Base-by-base conservation (phyloP, 2,797 vertebrate genomes). In the Rhinatrema bivittatum region DNA sequence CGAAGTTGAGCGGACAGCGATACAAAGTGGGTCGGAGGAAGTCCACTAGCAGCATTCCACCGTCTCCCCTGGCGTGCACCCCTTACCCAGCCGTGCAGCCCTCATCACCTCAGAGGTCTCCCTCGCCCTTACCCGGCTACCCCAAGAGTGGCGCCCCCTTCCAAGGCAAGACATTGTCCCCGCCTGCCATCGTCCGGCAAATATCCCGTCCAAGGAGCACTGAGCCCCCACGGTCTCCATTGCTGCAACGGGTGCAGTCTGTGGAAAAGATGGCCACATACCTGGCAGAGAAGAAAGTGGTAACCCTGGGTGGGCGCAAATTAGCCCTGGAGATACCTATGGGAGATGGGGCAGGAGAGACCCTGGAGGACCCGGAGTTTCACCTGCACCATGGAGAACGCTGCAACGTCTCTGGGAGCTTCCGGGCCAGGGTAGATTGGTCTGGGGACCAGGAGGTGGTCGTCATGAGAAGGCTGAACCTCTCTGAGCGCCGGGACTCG, bases 21-120 rank as follows among this genome's bases (percentile, higher is more conserved):
- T 90, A 83, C 66, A 97, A 96, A 69, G 82, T 86, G 12, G 88
- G 91, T 14, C 90, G 94, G 6, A 87, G 96, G 32, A 98, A 98
- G 67, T 98, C 96, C 5, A 97, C 94, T 56, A 98, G 94, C 81
- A 97, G 89, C 74, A 97, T 99, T 54, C 96, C 95, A 0, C 94
- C 94, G 1, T 97, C 95, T 0, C 94, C 94, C 3, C 77, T 97
- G 53, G 94, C 88, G 53, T 91, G 91, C 57, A 90, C 87, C 2
- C 88, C 91, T 1, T 82, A 81, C 6, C 74, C 87, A 0, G 47
- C 82, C 6, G 70, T 86, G 3, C 91, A 89, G 51, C 74, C 90
- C 14, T 93, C 92, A 1, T 96, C 94, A 1, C 94, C 95, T 0
- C 93, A 91, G 23, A 86, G 88, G 28, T 90, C 91, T 0, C 87